phyloP scores from a whole-genome alignment of 2,113 vertebrate species.

The Myiozetetes cayanensis region DNA sequence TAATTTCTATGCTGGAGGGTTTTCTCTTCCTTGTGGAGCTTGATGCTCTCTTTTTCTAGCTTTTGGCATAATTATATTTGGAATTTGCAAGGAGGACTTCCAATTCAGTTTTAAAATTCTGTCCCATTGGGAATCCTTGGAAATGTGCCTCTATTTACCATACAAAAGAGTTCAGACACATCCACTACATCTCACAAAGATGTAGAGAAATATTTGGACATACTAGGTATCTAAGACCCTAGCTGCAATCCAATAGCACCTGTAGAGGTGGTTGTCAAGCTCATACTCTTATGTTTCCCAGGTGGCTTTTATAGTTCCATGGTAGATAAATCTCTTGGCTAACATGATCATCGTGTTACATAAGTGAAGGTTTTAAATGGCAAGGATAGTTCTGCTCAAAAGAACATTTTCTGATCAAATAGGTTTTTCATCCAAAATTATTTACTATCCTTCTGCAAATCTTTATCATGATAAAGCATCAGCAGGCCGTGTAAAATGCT shows the following conservation, averaged over 20 bases:
- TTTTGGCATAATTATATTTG: not conserved
- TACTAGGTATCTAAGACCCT: not conserved
- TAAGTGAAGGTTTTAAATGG: not conserved
- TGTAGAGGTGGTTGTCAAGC: fast-evolving
- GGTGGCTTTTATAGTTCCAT: not conserved
- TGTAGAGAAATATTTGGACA: not conserved
- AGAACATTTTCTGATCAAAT: not conserved
- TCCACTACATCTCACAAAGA: not conserved
- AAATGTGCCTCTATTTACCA: not conserved
- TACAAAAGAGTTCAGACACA: not conserved
- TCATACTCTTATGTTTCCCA: not conserved
- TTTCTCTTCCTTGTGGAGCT: not conserved
- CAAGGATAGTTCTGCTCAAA: not conserved
- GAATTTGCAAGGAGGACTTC: not conserved
- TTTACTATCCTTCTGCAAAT: not conserved
- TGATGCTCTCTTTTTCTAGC: not conserved
- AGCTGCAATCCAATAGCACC: not conserved
- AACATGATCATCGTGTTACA: not conserved
- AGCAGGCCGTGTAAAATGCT: not conserved
- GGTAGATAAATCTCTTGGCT: not conserved
- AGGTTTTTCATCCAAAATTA: not conserved
- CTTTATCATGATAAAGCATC: not conserved
- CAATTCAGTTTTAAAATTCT: not conserved
- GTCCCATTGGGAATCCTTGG: not conserved
- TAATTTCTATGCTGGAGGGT: not conserved